These are phyloP conservation scores for Micrasema minimum DNA, from an alignment of 1,140 invertebrate species.

Conservation along the genomic window DNA sequence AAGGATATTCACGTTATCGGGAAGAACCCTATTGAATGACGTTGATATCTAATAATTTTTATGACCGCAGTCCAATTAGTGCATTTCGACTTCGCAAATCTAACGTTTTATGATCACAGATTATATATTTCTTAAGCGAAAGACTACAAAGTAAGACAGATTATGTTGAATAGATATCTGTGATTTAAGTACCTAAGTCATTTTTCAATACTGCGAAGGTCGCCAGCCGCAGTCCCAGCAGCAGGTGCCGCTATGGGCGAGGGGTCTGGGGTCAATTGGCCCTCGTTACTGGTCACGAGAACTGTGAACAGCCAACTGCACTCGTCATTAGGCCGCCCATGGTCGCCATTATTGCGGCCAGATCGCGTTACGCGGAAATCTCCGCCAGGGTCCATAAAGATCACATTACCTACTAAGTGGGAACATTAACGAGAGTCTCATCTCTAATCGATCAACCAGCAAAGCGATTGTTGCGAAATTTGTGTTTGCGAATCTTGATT, in stretches of 20 bases:
- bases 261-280: slow-evolving; percentile 21
- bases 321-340: slow-evolving; percentile 17
- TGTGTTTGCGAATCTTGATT: neutral
- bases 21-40: no score
- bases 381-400: slow-evolving; percentile 1
- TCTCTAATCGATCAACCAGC: neutral
- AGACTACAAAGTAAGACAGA: no score
- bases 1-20: no score
- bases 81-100: no score
- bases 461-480: neutral
- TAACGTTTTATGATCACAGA: no score
- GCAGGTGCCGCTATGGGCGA: neutral
- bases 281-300: slow-evolving; percentile 6
- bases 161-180: no score
- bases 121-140: no score
- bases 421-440: neutral
- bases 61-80: no score
- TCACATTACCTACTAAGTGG: neutral
- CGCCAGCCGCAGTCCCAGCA: neutral
- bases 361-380: slow-evolving; percentile 1
- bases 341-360: neutral
- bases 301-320: no score
- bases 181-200: no score
- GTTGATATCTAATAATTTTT: no score
- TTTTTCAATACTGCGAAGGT: no score